These are phyloP conservation scores for Melikaiella ostensackeni DNA, from an alignment of 2,888 invertebrate species.

Conservation along the genomic window DNA sequence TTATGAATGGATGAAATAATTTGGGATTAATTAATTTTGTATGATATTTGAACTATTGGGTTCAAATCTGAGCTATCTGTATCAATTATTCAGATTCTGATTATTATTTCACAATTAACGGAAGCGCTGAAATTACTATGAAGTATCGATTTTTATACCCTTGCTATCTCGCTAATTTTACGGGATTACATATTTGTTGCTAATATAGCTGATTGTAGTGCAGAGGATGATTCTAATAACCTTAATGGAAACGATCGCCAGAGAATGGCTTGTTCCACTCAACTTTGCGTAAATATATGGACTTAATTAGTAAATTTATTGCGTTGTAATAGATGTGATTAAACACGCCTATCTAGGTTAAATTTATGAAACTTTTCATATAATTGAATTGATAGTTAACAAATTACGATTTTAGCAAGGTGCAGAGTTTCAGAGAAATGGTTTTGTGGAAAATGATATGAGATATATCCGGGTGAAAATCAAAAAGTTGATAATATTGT, in stretches of 20 bases:
- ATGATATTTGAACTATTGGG: neutral
- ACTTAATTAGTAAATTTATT: neutral
- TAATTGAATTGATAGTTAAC: no score
- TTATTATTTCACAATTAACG: neutral
- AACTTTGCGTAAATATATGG: neutral
- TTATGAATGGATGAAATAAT: no score
- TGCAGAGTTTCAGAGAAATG: no score
- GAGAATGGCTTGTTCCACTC: neutral
- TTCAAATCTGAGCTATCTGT: neutral
- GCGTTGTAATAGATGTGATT: neutral
- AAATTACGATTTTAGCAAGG: no score
- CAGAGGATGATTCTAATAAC: slow-evolving; percentile 1
- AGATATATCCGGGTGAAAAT: no score
- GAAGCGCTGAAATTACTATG: neutral
- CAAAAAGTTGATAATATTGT: no score
- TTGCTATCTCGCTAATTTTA: neutral
- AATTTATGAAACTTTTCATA: no score
- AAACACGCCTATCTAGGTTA: no score
- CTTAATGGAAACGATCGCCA: neutral
- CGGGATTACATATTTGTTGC: neutral
- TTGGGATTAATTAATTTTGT: neutral
- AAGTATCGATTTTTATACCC: neutral
- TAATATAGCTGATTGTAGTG: neutral
- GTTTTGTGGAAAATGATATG: no score
- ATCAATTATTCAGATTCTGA: neutral